phyloP scores from a whole-genome alignment of 2,888 invertebrate genomes.

The Trachelus stipa region DNA sequence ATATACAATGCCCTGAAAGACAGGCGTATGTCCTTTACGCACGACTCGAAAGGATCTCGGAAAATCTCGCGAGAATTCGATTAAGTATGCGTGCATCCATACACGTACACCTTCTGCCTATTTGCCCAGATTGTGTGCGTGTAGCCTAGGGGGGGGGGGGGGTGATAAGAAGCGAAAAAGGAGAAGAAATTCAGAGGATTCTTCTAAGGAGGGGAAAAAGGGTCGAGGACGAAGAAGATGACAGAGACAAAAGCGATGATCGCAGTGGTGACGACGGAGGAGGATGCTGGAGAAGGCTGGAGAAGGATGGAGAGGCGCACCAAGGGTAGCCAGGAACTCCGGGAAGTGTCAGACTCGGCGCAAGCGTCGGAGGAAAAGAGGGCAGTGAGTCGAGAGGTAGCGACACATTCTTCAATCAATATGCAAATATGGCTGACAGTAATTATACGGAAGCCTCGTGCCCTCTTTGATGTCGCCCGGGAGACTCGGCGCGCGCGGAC shows the following conservation, averaged over 20 bases:
- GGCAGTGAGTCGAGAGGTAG: constrained; percentile 51
- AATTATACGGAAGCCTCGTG: constrained; percentile 64
- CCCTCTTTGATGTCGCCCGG: constrained; percentile 60
- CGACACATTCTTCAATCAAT: constrained; percentile 58
- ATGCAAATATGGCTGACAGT: constrained; percentile 64
- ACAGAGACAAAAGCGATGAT: constrained; percentile 6
- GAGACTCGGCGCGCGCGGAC: neutral
- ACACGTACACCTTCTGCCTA: too few relatives aligned
- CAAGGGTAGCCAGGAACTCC: constrained; percentile 2
- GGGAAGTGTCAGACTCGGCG: constrained; percentile 5
- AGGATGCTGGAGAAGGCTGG: neutral
- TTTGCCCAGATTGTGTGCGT: neutral
- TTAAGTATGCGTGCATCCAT: too few relatives aligned
- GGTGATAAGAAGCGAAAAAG: neutral
- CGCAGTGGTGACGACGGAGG: neutral
- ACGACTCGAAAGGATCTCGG: too few relatives aligned
- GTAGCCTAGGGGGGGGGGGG: neutral
- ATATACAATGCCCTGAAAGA: too few relatives aligned
- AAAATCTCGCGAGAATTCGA: too few relatives aligned
- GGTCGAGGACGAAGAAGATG: constrained; percentile 15
- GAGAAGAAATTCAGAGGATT: constrained; percentile 12
- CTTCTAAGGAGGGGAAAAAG: neutral
- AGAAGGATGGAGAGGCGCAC: neutral
- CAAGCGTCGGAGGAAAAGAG: constrained; percentile 42
- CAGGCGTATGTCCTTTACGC: too few relatives aligned